phyloP scores from a whole-genome alignment of 2,888 invertebrate genomes.

The Oegoconia quadripuncta region DNA sequence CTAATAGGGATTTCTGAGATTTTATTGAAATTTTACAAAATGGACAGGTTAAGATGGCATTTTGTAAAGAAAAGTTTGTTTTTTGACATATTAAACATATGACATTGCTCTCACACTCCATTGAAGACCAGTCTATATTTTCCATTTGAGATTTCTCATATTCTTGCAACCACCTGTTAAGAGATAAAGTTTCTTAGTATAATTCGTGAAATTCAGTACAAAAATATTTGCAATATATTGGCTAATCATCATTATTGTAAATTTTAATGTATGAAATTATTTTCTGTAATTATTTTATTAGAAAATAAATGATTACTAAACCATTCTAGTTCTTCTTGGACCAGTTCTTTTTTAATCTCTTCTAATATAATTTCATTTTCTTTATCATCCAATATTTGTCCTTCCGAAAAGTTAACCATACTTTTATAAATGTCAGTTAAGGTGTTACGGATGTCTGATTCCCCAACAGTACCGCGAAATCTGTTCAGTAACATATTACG shows the following conservation, averaged over 20 bases:
- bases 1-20: conserved; percentile 39
- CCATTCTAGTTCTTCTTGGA: conserved; percentile 68
- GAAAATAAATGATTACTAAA: too few relatives aligned
- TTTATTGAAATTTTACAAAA: conserved; percentile 52
- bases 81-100: conserved; percentile 78
- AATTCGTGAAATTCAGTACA: too few relatives aligned
- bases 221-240: too few relatives aligned
- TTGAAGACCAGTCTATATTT: conserved; percentile 56
- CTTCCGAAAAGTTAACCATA: conserved; percentile 43
- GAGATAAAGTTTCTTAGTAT: too few relatives aligned
- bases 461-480: conserved; percentile 43
- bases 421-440: conserved; percentile 56
- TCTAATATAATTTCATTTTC: conserved; percentile 52
- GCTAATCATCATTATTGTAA: too few relatives aligned
- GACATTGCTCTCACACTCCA: conserved; percentile 55
- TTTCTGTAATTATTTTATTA: too few relatives aligned
- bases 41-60: conserved; percentile 39
- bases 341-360: conserved; percentile 58
- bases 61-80: conserved; percentile 40
- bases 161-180: conserved; percentile 61
- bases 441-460: conserved; percentile 46
- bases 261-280: too few relatives aligned
- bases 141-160: conserved; percentile 61
- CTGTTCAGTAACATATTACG: conserved; percentile 56
- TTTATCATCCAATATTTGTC: conserved; percentile 40